phyloP scores from a whole-genome alignment of 2,888 invertebrate genomes.

The Synergus laeviventris region DNA sequence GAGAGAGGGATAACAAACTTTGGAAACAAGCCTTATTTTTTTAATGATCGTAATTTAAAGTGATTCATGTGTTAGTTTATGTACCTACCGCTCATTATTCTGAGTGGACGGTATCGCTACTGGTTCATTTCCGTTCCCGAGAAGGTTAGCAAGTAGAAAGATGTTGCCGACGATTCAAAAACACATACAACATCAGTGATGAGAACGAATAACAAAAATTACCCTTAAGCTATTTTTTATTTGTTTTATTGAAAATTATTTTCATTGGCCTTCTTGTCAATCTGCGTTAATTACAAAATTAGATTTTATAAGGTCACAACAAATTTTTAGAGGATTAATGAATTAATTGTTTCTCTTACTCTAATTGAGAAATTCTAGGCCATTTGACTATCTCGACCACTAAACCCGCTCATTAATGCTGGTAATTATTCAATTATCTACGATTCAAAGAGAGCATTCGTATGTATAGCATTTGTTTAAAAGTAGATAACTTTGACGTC shows the following conservation, averaged over 20 bases:
- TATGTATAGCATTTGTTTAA: not conserved
- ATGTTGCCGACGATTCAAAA: slow-evolving; percentile 8
- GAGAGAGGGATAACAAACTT: slow-evolving; percentile 28
- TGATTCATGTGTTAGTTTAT: slow-evolving; percentile 29
- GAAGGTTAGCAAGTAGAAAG: slow-evolving; percentile 25
- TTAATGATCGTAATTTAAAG: slow-evolving; percentile 28
- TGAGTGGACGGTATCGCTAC: slow-evolving; percentile 24
- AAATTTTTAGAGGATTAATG: not conserved
- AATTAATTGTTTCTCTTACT: not conserved
- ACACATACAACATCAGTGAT: not conserved
- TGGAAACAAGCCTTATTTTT: slow-evolving; percentile 29
- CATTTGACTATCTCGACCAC: not conserved
- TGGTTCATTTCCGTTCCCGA: slow-evolving; percentile 18
- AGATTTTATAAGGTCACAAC: not conserved
- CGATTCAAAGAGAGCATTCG: not conserved
- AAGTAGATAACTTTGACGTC: not conserved
- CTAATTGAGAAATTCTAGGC: not conserved
- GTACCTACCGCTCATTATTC: slow-evolving; percentile 34
- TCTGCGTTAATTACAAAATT: not conserved
- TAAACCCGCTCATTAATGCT: not conserved
- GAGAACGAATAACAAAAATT: not conserved
- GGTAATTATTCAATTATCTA: not conserved
- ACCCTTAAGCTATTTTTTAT: not conserved
- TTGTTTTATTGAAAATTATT: no score
- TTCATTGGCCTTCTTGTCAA: not conserved